A percentile compares a stretch with the other conserved stretches of the same genome.
Evolutionary conservation across 2,113 vertebrate species (phyloP).

Genomic region (Euleptes europaea): DNA sequence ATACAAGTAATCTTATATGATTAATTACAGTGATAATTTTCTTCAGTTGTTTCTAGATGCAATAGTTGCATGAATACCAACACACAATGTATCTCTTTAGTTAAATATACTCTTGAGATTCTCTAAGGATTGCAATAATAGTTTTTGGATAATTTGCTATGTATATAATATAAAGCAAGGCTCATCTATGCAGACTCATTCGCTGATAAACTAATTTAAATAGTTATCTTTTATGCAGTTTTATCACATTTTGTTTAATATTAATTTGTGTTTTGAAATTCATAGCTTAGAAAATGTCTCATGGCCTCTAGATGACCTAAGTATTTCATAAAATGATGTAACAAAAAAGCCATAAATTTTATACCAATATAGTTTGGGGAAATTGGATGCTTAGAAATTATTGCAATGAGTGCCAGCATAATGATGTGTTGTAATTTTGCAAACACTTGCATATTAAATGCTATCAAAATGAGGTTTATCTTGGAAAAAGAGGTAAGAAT

Average conservation of each 20-base stretch:
- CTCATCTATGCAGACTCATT: slow-evolving; percentile 31
- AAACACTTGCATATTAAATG: slow-evolving; percentile 20
- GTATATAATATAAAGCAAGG: slow-evolving; percentile 24
- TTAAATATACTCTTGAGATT: slow-evolving; percentile 50
- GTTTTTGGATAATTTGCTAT: slow-evolving; percentile 39
- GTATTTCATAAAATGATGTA: slow-evolving; percentile 42
- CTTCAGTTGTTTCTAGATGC: slow-evolving; percentile 51
- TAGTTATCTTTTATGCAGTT: neutral
- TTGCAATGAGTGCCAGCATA: slow-evolving; percentile 13
- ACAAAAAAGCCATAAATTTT: slow-evolving; percentile 34
- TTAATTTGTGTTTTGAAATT: slow-evolving; percentile 48
- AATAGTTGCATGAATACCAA: slow-evolving; percentile 45
- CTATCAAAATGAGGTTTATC: neutral
- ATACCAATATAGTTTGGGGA: slow-evolving; percentile 27
- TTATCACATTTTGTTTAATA: slow-evolving; percentile 49
- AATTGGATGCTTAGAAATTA: slow-evolving; percentile 35
- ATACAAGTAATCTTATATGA: slow-evolving; percentile 51
- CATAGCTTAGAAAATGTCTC: slow-evolving; percentile 33
- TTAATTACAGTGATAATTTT: slow-evolving; percentile 41
- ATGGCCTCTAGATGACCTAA: slow-evolving; percentile 35
- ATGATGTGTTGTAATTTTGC: slow-evolving; percentile 23
- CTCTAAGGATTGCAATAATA: slow-evolving; percentile 32
- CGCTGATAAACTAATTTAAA: slow-evolving; percentile 42
- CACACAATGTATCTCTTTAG: slow-evolving; percentile 4
- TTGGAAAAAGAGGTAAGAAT: slow-evolving; percentile 5